Percentiles rank a stretch among this genome's conserved stretches.
These are phyloP conservation scores for Tachina grossa DNA, from an alignment of 2,888 invertebrate genomes.

Conservation along the genomic window DNA sequence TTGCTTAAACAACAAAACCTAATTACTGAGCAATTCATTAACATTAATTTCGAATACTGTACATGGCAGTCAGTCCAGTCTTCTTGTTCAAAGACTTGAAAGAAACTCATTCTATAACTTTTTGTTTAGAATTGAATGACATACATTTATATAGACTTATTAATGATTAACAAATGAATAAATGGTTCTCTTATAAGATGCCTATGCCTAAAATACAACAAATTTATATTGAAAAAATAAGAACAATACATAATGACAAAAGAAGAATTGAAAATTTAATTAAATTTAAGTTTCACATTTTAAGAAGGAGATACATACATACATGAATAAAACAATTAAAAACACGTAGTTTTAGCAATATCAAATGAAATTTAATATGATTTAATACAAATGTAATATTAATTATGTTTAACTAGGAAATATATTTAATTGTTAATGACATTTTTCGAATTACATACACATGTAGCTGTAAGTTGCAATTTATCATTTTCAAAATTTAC, in stretches of 20 bases:
- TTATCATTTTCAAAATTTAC: slow-evolving; percentile 40
- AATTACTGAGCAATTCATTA: neutral
- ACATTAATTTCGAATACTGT: slow-evolving; percentile 13
- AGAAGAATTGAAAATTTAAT: slow-evolving; percentile 41
- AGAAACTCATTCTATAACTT: slow-evolving; percentile 8
- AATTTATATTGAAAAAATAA: slow-evolving; percentile 24
- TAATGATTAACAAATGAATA: slow-evolving; percentile 30
- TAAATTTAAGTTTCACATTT: slow-evolving; percentile 45
- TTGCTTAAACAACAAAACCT: slow-evolving; percentile 9
- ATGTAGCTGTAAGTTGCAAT: slow-evolving; percentile 49
- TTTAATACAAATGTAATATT: slow-evolving; percentile 40
- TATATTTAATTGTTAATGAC: slow-evolving; percentile 69
- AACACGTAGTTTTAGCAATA: slow-evolving; percentile 49
- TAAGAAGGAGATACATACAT: slow-evolving; percentile 17
- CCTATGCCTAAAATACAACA: slow-evolving; percentile 60
- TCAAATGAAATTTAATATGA: slow-evolving; percentile 51
- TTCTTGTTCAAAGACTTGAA: slow-evolving; percentile 26
- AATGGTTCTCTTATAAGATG: slow-evolving; percentile 64
- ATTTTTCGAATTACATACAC: slow-evolving; percentile 42
- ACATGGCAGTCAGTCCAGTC: slow-evolving; percentile 1
- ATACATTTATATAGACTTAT: slow-evolving; percentile 9
- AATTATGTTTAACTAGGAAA: slow-evolving; percentile 65
- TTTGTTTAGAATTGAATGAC: slow-evolving; percentile 33
- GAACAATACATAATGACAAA: neutral
- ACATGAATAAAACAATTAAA: slow-evolving; percentile 16